Evolutionary conservation across 2,113 vertebrate genomes (phyloP), one percentile per base, ranked within the genome.

Genomic region (Polypterus senegalus): DNA sequence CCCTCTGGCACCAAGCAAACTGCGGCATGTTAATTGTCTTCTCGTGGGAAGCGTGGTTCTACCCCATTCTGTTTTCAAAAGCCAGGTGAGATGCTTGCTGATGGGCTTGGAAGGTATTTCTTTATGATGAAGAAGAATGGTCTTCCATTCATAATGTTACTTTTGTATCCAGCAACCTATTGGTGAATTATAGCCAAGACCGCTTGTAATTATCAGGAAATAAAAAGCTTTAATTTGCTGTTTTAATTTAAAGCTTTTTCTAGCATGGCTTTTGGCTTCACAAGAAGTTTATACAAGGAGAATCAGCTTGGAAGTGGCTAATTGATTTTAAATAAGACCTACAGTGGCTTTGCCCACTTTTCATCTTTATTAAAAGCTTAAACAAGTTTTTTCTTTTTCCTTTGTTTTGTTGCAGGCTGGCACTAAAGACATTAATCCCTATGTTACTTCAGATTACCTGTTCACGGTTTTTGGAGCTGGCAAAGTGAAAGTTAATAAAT

Each of bases 1-100:
- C 0, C 91, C 94, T 0, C 68, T 97, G 7, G 79, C 87, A 54
- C 90, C 92, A 0, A 76, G 84, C 5, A 63, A 76, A 51, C 78
- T 99, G 1, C 73, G 84, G 5, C 69, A 73, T 0, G 94, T 99
- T 66, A 99, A 99, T 46, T 97, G 94, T 63, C 78, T 99, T 49
- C 83, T 97, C 1, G 69, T 98, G 0, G 96, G 96, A 0, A 85
- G 75, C 0, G 58, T 97, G 0, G 68, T 83, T 0, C 43, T 96
- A 11, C 96, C 96, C 0, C 84, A 84, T 11, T 86, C 84, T 4
- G 49, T 97, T 62, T 66, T 97, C 46, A 86, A 83, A 52, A 68
- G 74, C 57, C 94, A 99, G 92, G 96, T 98, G 71, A 75, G 85
- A 51, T 6, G 9, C n/a, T 3, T n/a, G 48, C 2, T 4, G 49